Conservation (phyloP, 2,888 invertebrate species). For the Sarcophaga subvicina region DNA sequence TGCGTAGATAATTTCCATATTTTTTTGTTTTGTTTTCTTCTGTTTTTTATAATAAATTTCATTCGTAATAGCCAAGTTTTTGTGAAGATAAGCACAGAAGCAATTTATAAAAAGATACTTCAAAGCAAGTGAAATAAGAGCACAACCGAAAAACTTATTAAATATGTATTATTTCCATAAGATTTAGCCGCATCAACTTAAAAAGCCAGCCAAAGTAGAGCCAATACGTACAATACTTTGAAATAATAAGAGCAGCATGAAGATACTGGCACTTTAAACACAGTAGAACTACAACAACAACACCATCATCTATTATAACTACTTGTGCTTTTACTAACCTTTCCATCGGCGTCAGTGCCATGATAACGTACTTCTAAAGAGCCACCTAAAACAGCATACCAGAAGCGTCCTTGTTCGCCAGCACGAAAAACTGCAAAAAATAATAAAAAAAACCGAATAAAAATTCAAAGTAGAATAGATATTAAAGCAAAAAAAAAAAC, state of each 20-base stretch:
- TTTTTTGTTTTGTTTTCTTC: neutral
- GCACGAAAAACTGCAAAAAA: constrained; percentile 86
- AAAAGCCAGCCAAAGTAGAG: constrained; percentile 31
- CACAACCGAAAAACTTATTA: constrained; percentile 48
- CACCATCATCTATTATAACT: neutral
- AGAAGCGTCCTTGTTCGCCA: constrained; percentile 90
- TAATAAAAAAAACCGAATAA: constrained; percentile 20
- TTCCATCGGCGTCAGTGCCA: constrained; percentile 83
- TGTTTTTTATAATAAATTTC: neutral
- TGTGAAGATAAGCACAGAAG: neutral
- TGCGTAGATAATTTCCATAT: neutral
- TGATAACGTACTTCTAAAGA: constrained; percentile 86
- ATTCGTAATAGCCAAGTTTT: constrained; percentile 27
- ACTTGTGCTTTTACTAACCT: constrained; percentile 82
- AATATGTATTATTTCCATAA: constrained; percentile 62
- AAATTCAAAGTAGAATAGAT: neutral
- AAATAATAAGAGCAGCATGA: neutral
- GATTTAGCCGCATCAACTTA: constrained; percentile 38
- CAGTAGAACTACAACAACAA: neutral
- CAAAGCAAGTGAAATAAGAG: neutral
- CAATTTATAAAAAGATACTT: neutral
- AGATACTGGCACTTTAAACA: neutral
- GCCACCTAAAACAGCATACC: constrained; percentile 90
- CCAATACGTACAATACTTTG: neutral
- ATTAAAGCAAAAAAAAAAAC: too few species aligned